Evolutionary conservation across 2,113 vertebrate genomes (phyloP).

Genomic region (Phoxinus phoxinus): DNA sequence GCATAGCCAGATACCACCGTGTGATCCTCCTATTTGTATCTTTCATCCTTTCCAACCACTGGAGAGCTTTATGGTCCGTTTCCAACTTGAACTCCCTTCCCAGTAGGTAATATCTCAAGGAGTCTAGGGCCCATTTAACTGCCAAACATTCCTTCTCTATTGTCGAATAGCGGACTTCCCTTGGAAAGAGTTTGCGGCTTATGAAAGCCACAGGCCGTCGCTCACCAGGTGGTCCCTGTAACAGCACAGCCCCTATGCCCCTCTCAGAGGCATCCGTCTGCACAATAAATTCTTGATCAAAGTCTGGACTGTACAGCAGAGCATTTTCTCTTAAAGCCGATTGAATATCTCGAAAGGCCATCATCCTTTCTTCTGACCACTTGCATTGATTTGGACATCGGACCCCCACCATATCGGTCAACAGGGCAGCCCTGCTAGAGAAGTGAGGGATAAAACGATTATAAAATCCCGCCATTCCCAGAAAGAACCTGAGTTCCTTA

Average conservation of each 20-base stretch:
- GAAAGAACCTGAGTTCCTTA: no score
- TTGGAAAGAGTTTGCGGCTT: background rate
- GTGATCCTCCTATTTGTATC: background rate
- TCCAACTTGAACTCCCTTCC: background rate
- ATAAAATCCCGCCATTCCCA: no score
- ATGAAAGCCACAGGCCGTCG: background rate
- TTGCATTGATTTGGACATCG: background rate
- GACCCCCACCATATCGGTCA: background rate
- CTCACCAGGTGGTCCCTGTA: background rate
- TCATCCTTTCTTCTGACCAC: background rate
- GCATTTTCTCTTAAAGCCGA: background rate
- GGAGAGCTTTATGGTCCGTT: background rate
- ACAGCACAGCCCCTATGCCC: background rate
- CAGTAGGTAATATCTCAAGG: background rate
- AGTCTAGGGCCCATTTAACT: background rate
- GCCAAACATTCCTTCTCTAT: background rate
- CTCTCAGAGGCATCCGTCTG: conserved; percentile 7
- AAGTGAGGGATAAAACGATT: no score
- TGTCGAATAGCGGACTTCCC: background rate
- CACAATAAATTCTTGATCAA: background rate
- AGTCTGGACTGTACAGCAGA: background rate
- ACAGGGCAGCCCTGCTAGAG: background rate
- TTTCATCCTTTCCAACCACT: conserved; percentile 1
- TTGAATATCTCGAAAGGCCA: background rate
- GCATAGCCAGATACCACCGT: background rate